Percentiles rank a stretch among this genome's conserved stretches.
phyloP scores from a whole-genome alignment of 2,797 vertebrate genomes.

The Artibeus jamaicensis region DNA sequence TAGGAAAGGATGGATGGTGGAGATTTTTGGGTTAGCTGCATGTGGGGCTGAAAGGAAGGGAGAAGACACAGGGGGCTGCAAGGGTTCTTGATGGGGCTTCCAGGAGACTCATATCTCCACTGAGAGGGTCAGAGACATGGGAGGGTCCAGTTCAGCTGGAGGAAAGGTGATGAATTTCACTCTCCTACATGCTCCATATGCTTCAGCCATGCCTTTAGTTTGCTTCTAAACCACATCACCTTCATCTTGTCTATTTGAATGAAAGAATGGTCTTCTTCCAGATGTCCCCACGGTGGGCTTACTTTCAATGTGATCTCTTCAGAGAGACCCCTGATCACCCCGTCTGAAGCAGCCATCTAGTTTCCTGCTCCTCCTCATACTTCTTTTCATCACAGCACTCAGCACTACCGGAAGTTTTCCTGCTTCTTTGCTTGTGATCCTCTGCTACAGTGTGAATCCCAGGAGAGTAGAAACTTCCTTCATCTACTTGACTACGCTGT shows the following conservation, averaged over 20 bases:
- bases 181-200: background rate
- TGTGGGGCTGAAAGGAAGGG: too few relatives aligned
- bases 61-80: background rate
- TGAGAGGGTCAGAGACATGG: background rate
- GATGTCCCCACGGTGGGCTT: background rate
- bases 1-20: background rate
- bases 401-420: background rate
- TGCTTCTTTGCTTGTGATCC: background rate
- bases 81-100: background rate
- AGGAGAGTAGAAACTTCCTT: background rate
- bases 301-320: background rate
- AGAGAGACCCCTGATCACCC: background rate
- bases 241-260: background rate
- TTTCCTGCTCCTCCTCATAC: too few relatives aligned
- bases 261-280: background rate
- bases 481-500: background rate
- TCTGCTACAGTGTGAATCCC: background rate
- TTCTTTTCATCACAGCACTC: background rate
- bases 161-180: background rate
- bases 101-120: background rate
- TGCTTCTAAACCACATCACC: background rate
- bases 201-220: background rate
- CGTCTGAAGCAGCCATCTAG: background rate
- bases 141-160: background rate
- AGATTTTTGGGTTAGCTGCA: background rate